A percentile compares a stretch with the other conserved stretches of the same genome.
These are phyloP conservation scores for Orthosia gothica DNA, from an alignment of 2,888 invertebrate genomes.

Conservation along the genomic window DNA sequence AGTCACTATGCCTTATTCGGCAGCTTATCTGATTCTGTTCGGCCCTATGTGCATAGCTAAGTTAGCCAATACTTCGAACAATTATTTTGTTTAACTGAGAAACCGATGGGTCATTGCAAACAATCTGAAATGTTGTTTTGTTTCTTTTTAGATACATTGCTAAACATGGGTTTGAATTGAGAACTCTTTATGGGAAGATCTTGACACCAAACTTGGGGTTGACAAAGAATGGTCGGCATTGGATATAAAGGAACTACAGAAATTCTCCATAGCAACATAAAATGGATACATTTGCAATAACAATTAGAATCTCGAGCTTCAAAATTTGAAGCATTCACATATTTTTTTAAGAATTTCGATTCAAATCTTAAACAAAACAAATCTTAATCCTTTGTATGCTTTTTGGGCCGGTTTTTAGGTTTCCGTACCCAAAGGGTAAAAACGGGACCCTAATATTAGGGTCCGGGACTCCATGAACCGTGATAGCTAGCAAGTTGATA, in stretches of 20 bases:
- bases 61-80: conserved; percentile 20
- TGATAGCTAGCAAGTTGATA: too few relatives aligned
- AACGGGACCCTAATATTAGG: too few relatives aligned
- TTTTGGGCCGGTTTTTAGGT: too few relatives aligned
- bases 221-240: conserved; percentile 3
- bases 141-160: not conserved
- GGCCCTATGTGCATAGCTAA: conserved; percentile 36
- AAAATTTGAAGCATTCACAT: not conserved
- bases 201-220: not conserved
- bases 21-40: conserved; percentile 53
- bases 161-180: not conserved
- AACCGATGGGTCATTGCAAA: not conserved
- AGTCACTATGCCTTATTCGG: conserved; percentile 60
- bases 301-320: not conserved
- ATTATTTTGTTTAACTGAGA: conserved; percentile 21
- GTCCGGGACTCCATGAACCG: too few relatives aligned
- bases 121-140: not conserved
- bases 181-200: not conserved
- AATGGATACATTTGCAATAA: not conserved
- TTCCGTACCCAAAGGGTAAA: too few relatives aligned
- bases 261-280: not conserved
- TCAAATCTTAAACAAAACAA: too few relatives aligned
- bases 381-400: too few relatives aligned
- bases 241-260: not conserved
- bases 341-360: too few relatives aligned